Base-by-base conservation (phyloP, 2,888 invertebrate species). In the Gortyna flavago region DNA sequence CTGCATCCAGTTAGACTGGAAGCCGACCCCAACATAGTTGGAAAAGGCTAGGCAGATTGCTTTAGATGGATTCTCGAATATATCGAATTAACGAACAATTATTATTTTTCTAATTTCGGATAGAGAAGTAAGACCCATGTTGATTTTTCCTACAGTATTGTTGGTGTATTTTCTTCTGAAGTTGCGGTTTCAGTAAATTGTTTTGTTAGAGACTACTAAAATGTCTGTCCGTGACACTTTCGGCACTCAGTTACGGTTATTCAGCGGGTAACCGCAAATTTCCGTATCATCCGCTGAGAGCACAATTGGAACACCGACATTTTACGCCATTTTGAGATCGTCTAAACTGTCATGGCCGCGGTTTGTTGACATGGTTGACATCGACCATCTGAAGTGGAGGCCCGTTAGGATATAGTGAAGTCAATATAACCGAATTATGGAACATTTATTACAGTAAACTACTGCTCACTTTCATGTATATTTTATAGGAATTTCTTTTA, bases 251-350 rank as follows among this genome's bases (percentile, higher is more conserved):
- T 87, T 87, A 85, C 88, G 86, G 88, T 89, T 89, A 86, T 75
- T 69, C 75, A 77, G 88, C 73, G 92, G 92, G 83, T 83, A 78
- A 89, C 93, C 93, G 91, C 93, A 92, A 91, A 90, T 90, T 89
- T 90, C 91, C 92, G 87, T 87, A 83, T 82, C 80, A 81, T 78
- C 77, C 65, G 44, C 59, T 72, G 64, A 67, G 44, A 69, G 69
- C 70, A 80, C 68, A 76, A 83, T 79, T 76, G 75, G 69, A 65
- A 75, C 79, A 66, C 51, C 72, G 75, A 77, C 68, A 74, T 79
- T 82, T 62, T 69, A 61, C 71, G 61, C 72, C 72, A 81, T 74
- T 72, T 81, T 69, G 62, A 54, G 72, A 48, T 75, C 67, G 54
- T 69, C 48, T 65, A 62, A 29, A 54, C 71, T 64, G 41, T 74